phyloP scores from a whole-genome alignment of 2,113 vertebrate species.

The Pogonocichla stellata region DNA sequence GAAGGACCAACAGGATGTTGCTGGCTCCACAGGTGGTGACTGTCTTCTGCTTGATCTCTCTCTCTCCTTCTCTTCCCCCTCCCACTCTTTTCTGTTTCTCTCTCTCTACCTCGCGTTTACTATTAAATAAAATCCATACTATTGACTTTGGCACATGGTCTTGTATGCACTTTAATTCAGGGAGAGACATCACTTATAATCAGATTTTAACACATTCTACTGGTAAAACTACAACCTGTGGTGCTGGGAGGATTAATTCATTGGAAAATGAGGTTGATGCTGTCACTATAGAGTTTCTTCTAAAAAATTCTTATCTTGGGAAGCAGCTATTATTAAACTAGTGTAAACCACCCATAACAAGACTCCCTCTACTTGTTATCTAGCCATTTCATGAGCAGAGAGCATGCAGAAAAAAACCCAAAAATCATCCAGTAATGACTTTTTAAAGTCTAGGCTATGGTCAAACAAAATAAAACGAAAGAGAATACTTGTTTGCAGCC shows the following conservation, averaged over 20 bases:
- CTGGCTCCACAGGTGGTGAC: background rate
- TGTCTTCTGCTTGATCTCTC: background rate
- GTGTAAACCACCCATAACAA: background rate
- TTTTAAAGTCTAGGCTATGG: background rate
- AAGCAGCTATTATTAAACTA: background rate
- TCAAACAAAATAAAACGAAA: background rate
- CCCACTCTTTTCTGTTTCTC: background rate
- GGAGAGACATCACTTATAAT: background rate
- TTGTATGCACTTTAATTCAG: background rate
- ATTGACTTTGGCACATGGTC: background rate
- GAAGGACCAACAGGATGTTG: rapidly evolving
- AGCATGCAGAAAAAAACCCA: background rate
- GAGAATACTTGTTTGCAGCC: background rate
- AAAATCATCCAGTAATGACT: background rate
- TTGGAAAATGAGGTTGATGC: background rate
- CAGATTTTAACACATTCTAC: background rate
- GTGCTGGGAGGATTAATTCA: background rate
- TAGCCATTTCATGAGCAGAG: background rate
- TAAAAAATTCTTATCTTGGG: background rate
- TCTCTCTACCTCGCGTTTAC: background rate
- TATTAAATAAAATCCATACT: background rate
- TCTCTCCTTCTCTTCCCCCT: background rate
- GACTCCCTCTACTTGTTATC: background rate
- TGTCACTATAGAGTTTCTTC: background rate
- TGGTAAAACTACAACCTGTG: background rate